Evolutionary conservation across 2,888 invertebrate species (phyloP).

Genomic region (Eristalis pertinax): DNA sequence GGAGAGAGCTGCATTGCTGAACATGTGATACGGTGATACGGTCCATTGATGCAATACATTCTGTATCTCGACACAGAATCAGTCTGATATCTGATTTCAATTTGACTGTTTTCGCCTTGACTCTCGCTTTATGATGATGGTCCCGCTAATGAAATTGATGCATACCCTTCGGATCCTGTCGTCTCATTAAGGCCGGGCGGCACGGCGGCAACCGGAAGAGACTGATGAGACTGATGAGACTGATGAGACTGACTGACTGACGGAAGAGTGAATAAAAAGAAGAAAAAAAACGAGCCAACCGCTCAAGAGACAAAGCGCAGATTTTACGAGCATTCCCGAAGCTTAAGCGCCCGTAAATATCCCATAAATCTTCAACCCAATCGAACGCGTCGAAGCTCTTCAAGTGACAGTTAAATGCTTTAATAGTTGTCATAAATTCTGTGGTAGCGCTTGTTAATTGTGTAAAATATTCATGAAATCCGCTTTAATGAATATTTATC

Average conservation of each 20-base stretch:
- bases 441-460: constrained; percentile 63
- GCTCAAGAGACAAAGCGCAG: neutral
- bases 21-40: constrained; percentile 15
- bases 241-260: no score
- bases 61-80: constrained; percentile 40
- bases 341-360: constrained; percentile 33
- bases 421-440: constrained; percentile 67
- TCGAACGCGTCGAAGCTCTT: constrained; percentile 11
- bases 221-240: no score
- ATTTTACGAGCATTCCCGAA: constrained; percentile 40
- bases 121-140: constrained; percentile 18
- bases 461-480: constrained; percentile 68
- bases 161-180: constrained; percentile 41
- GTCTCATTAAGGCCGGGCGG: constrained; percentile 15
- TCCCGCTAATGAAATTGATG: constrained; percentile 36
- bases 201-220: neutral
- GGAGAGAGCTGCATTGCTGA: neutral
- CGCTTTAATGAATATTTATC: constrained; percentile 70
- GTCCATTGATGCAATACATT: constrained; percentile 32
- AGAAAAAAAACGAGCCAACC: neutral
- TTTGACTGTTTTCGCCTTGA: constrained; percentile 24
- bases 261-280: constrained; percentile 2
- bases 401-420: constrained; percentile 31
- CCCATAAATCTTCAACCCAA: constrained; percentile 29
- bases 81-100: constrained; percentile 63